phyloP scores from a whole-genome alignment of 2,888 invertebrate species.

The Drosophila peninsularis region DNA sequence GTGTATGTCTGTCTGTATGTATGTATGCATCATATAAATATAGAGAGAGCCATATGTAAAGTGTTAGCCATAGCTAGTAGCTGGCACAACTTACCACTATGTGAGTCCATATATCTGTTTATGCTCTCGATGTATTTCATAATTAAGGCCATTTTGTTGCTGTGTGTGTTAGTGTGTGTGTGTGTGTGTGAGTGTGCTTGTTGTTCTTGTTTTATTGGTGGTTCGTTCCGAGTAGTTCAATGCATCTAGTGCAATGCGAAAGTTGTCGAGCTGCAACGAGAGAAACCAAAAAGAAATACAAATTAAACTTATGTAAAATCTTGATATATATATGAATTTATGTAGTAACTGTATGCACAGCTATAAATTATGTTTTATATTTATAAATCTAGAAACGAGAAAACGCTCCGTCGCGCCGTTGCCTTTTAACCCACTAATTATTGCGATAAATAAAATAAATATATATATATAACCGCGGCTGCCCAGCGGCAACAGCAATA shows the following conservation, averaged over 20 bases:
- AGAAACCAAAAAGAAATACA: constrained; percentile 1
- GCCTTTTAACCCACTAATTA: constrained; percentile 16
- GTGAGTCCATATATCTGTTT: constrained; percentile 92
- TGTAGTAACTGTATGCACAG: neutral
- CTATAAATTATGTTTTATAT: constrained; percentile 9
- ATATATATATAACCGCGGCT: neutral
- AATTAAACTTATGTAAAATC: constrained; percentile 10
- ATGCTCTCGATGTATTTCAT: constrained; percentile 91
- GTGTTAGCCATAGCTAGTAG: neutral
- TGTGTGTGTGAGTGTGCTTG: constrained; percentile 19
- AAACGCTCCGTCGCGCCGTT: neutral
- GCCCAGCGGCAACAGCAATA: constrained; percentile 17
- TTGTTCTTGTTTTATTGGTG: constrained; percentile 37
- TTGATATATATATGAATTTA: neutral
- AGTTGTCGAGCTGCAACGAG: constrained; percentile 54
- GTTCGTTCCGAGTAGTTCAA: constrained; percentile 38
- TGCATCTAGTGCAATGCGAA: constrained; percentile 45
- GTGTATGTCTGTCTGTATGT: neutral
- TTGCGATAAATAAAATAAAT: constrained; percentile 31
- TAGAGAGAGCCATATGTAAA: constrained; percentile 9
- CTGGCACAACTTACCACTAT: constrained; percentile 89
- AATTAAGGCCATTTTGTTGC: constrained; percentile 90
- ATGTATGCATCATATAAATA: constrained; percentile 2
- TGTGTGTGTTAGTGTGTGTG: constrained; percentile 74
- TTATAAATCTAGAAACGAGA: constrained; percentile 1